Evolutionary conservation across 2,888 invertebrate genomes (phyloP), one percentile per base, ranked within the genome.

Genomic region (Brenthis ino): DNA sequence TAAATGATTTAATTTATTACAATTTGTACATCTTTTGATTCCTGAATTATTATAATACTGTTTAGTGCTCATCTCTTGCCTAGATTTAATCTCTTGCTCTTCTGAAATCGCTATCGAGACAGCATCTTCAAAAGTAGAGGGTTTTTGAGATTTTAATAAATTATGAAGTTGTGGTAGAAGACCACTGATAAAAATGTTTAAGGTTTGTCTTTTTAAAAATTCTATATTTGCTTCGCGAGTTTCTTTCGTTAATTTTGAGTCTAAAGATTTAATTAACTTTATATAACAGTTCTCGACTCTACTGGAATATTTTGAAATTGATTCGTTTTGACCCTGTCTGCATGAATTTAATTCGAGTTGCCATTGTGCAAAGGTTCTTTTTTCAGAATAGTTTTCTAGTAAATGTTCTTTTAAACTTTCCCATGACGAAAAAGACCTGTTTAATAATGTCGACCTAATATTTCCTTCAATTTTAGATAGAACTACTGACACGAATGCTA

Each of bases 61-160:
- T 54, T 24, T 73, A 50, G 13, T 47, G 43, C 47, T 69, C 65
- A 74, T 74, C 70, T 74, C 71, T 50, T 73, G 67, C 33, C 75
- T 72, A 37, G 76, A 76, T 75, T 75, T 77, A 54, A 72, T 70
- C 69, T 77, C 76, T 57, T 75, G 73, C 72, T 79, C 79, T 73
- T 80, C 77, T 0, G 75, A 77, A 14, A 56, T 33, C 5, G 56
- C 33, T 56, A 56, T 56, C 6, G 77, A 75, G 12, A 81, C 72
- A 0, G 80, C 79, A 11, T 80, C 77, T 68, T 78, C 77, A n/a
- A 80, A 70, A 1, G 70, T 69, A 24, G 51, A 61, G 11, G 76
- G 79, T 74, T 73, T 79, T 74, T 79, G 79, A 8, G 80, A 78
- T 72, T 79, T 81, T 33, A 82, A 72, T 61, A 81, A 71, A 64